A percentile compares a stretch with the other conserved stretches of the same genome.
phyloP scores from a whole-genome alignment of 2,888 invertebrate species.

The Conchocele bisecta region DNA sequence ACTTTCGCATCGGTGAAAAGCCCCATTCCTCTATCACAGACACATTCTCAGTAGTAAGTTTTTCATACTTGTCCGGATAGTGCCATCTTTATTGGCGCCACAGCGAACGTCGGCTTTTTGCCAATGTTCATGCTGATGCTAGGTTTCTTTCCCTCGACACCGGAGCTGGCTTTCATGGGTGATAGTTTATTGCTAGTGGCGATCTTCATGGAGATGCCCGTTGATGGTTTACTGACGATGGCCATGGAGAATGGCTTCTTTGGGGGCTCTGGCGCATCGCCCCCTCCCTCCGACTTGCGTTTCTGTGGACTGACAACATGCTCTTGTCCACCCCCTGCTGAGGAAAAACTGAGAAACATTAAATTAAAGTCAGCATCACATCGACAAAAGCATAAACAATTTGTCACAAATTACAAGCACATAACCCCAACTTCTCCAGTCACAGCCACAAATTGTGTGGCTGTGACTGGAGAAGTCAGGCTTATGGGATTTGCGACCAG shows the following conservation, averaged over 20 bases:
- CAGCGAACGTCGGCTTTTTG: slow-evolving; percentile 33
- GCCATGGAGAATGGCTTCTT: slow-evolving; percentile 48
- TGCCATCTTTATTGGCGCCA: slow-evolving; percentile 60
- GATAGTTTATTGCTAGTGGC: too few species aligned
- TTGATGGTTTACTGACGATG: not conserved
- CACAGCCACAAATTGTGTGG: too few species aligned
- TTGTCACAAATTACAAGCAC: too few species aligned
- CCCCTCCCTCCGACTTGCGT: slow-evolving; percentile 51
- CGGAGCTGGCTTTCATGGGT: too few species aligned
- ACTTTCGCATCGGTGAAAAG: too few species aligned
- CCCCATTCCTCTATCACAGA: too few species aligned
- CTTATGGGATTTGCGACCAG: too few species aligned
- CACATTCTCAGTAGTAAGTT: not conserved
- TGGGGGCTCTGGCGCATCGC: not conserved
- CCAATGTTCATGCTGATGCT: slow-evolving; percentile 50
- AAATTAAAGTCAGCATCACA: too few species aligned
- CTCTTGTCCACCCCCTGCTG: slow-evolving; percentile 46
- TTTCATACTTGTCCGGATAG: slow-evolving; percentile 51
- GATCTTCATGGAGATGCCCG: slow-evolving; percentile 10
- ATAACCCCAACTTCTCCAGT: too few species aligned
- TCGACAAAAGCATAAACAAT: too few species aligned
- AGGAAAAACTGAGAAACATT: slow-evolving; percentile 61
- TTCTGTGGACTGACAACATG: slow-evolving; percentile 61
- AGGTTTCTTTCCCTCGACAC: slow-evolving; percentile 39
- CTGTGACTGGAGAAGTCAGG: too few species aligned